A percentile compares a stretch with the other conserved stretches of the same genome.
phyloP scores from a whole-genome alignment of 2,888 invertebrate species.

The Pachycephus smyrnensis region DNA sequence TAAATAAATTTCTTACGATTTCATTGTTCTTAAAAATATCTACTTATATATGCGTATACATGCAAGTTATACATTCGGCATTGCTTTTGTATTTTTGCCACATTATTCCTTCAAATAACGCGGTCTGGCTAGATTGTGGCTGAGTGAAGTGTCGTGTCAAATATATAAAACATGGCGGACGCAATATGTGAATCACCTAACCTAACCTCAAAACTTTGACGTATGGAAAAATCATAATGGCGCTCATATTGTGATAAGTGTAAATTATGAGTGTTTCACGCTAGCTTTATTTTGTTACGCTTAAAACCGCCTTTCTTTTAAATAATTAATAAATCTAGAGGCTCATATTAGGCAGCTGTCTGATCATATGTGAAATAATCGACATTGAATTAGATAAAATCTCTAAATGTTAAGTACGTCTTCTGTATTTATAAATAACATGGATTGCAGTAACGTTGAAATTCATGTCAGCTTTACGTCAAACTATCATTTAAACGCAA shows the following conservation, averaged over 20 bases:
- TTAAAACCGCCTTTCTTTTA: background rate
- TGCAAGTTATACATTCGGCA: background rate
- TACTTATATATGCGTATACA: no score
- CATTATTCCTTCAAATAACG: background rate
- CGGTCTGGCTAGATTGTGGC: background rate
- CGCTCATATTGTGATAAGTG: slow-evolving; percentile 29
- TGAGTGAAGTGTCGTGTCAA: background rate
- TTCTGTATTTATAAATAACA: slow-evolving; percentile 5
- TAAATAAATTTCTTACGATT: background rate
- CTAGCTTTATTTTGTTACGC: slow-evolving; percentile 17
- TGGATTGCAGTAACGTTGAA: background rate
- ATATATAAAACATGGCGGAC: background rate
- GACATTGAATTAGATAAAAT: background rate
- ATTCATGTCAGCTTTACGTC: background rate
- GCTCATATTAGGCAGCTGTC: background rate
- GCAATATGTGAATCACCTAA: background rate
- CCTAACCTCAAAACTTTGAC: slow-evolving; percentile 37
- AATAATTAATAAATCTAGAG: background rate
- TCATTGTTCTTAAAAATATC: background rate
- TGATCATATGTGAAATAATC: background rate
- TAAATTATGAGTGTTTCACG: slow-evolving; percentile 20
- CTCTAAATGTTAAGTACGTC: background rate
- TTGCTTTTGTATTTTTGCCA: background rate
- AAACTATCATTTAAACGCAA: background rate
- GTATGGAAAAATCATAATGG: slow-evolving; percentile 32